Conservation (phyloP, 2,888 invertebrate species). For the Agriopis marginaria region DNA sequence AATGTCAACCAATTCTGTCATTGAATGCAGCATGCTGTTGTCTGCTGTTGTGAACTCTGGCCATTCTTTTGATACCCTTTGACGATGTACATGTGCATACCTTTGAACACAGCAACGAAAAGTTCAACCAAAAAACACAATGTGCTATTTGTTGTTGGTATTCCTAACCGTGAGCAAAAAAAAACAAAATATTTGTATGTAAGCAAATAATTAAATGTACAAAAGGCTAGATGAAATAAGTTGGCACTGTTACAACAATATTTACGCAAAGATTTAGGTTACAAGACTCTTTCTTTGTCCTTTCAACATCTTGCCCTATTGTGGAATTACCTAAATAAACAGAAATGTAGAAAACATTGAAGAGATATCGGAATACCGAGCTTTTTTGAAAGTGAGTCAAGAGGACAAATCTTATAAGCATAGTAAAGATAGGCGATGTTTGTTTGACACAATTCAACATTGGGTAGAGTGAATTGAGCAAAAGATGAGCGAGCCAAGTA, state of each 20-base stretch:
- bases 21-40: too few relatives aligned
- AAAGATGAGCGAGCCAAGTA: background rate
- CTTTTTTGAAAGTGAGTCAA: constrained; percentile 39
- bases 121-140: too few relatives aligned
- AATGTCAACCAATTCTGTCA: too few relatives aligned
- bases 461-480: background rate
- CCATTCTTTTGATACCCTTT: too few relatives aligned
- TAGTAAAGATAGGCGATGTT: constrained; percentile 25
- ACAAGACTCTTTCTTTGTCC: constrained; percentile 5
- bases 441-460: constrained; percentile 23
- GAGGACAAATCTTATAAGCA: constrained; percentile 44
- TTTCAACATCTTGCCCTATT: constrained; percentile 18
- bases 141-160: too few relatives aligned
- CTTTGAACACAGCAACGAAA: too few relatives aligned
- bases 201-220: too few relatives aligned
- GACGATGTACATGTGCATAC: too few relatives aligned
- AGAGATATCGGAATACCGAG: constrained; percentile 27
- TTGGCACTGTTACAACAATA: background rate
- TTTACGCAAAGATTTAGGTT: constrained; percentile 18
- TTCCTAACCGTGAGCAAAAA: too few relatives aligned
- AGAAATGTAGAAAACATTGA: constrained; percentile 37
- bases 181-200: too few relatives aligned
- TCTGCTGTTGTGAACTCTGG: too few relatives aligned
- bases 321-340: constrained; percentile 36
- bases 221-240: background rate